phyloP scores from a whole-genome alignment of 2,888 invertebrate species.

The Hyalella azteca region DNA sequence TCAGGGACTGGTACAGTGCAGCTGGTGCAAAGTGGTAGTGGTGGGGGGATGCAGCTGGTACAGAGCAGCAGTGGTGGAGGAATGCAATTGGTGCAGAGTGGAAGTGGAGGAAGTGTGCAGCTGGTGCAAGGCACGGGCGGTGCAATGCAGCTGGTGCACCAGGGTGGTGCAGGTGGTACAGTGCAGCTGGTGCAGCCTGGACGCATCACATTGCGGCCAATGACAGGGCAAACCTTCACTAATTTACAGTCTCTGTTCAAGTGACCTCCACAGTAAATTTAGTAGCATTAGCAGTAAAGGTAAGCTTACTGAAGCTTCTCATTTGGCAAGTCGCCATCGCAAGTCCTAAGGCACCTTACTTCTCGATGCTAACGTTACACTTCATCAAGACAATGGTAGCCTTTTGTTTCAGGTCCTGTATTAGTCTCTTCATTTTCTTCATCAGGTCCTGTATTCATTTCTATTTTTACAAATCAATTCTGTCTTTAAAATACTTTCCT shows the following conservation, averaged over 20 bases:
- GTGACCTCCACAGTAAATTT: conserved; percentile 13
- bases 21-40: conserved; percentile 38
- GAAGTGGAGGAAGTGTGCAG: conserved; percentile 44
- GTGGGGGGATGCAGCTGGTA: conserved; percentile 43
- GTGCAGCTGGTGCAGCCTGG: conserved; percentile 56
- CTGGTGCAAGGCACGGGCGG: conserved; percentile 39
- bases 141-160: conserved; percentile 48
- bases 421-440: no score
- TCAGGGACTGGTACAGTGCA: conserved; percentile 41
- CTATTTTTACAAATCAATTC: no score
- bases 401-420: no score
- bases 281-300: no score
- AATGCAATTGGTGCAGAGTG: conserved; percentile 51
- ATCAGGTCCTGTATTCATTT: no score
- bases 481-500: no score
- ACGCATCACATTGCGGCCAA: conserved; percentile 52
- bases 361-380: no score
- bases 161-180: conserved; percentile 42
- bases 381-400: no score
- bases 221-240: conserved; percentile 52
- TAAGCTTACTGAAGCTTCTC: no score
- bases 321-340: no score
- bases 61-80: conserved; percentile 40
- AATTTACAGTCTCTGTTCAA: conserved; percentile 56
- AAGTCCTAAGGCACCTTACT: no score